Percentiles rank a stretch among this genome's conserved stretches.
phyloP scores from a whole-genome alignment of 2,113 vertebrate species.

The Ciconia maguari region DNA sequence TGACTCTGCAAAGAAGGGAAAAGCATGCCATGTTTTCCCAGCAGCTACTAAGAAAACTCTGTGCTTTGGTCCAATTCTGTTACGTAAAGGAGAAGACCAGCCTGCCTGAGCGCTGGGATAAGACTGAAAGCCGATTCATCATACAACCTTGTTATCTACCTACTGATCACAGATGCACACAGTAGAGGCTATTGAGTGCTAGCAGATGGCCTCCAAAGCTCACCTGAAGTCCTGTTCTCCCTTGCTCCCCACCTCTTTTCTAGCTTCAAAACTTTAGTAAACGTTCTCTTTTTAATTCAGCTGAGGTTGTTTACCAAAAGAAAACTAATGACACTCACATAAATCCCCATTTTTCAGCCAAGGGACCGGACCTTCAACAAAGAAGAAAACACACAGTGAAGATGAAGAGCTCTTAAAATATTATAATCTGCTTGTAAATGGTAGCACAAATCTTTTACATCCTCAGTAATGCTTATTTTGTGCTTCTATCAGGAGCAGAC shows the following conservation, averaged over 20 bases:
- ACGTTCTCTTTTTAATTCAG: not conserved
- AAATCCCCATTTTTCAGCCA: not conserved
- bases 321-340: not conserved
- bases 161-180: not conserved
- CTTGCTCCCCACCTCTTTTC: not conserved
- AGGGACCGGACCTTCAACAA: not conserved
- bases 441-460: not conserved
- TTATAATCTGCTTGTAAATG: not conserved
- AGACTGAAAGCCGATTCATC: not conserved
- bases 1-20: not conserved
- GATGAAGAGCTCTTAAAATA: not conserved
- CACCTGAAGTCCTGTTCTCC: not conserved
- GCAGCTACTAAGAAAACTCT: not conserved
- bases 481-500: not conserved
- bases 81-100: not conserved
- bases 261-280: not conserved
- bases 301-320: not conserved
- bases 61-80: not conserved
- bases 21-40: not conserved
- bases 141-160: not conserved
- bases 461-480: not conserved
- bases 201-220: not conserved
- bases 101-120: fast-evolving
- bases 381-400: not conserved
- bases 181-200: not conserved